Percentiles rank a stretch among this genome's conserved stretches.
These are phyloP conservation scores for Microtus oregoni DNA, from an alignment of 2,113 vertebrate species.

Conservation along the genomic window DNA sequence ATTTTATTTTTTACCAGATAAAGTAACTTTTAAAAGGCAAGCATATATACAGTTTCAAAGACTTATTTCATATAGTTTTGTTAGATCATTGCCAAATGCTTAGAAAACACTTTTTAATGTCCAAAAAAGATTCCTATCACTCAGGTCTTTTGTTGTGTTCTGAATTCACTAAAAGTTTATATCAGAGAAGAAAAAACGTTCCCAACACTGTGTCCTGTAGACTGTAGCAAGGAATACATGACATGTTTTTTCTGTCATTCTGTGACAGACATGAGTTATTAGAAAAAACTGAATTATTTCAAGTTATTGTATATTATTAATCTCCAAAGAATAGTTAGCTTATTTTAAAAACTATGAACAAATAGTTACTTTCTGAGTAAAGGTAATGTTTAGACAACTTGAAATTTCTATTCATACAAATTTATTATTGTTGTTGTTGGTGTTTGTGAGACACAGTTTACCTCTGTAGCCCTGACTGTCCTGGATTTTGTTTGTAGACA, in stretches of 20 bases:
- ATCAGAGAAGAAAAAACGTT: neutral
- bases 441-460: neutral
- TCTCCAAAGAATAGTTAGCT: neutral
- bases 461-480: neutral
- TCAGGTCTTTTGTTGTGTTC: neutral
- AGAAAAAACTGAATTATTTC: neutral
- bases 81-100: neutral
- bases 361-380: neutral
- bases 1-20: neutral
- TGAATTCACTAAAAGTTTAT: neutral
- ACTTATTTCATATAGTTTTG: neutral
- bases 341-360: neutral
- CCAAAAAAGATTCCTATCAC: neutral
- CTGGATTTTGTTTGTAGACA: neutral
- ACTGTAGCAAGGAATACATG: rapidly evolving
- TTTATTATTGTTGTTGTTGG: neutral
- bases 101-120: neutral
- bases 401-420: neutral
- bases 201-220: too few relatives aligned
- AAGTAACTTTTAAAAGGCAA: neutral
- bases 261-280: neutral
- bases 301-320: neutral
- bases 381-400: neutral
- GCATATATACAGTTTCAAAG: neutral
- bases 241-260: too few relatives aligned